phyloP scores from a whole-genome alignment of 2,797 vertebrate genomes.

The Novumbra hubbsi region DNA sequence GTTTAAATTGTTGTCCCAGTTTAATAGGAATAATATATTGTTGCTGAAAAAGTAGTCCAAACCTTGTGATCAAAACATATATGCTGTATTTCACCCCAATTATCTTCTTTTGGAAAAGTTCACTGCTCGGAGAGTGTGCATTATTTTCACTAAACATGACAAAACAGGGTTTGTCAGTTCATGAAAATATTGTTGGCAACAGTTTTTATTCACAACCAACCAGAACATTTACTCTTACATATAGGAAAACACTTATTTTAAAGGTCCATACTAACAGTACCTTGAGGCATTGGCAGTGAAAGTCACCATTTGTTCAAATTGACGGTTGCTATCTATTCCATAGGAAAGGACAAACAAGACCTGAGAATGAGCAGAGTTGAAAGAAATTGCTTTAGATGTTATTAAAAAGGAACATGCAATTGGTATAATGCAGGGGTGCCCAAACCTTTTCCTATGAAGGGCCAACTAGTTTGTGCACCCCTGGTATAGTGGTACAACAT shows the following conservation, averaged over 20 bases:
- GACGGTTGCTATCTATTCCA: conserved; percentile 63
- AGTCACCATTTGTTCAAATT: conserved; percentile 60
- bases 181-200: not conserved
- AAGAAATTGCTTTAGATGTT: too few relatives aligned
- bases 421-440: too few relatives aligned
- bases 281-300: conserved; percentile 75
- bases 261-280: conserved; percentile 48
- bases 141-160: conserved; percentile 68
- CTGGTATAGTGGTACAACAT: too few relatives aligned
- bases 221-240: too few relatives aligned
- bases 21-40: not conserved
- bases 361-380: conserved; percentile 54
- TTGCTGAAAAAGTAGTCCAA: conserved; percentile 20
- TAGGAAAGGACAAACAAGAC: conserved; percentile 71
- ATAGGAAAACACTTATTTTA: too few relatives aligned
- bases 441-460: too few relatives aligned
- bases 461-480: too few relatives aligned
- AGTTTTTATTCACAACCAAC: not conserved
- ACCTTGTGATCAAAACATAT: conserved; percentile 68
- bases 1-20: too few relatives aligned
- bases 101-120: conserved; percentile 45
- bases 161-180: not conserved
- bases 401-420: too few relatives aligned
- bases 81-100: conserved; percentile 79
- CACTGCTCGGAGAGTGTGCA: conserved; percentile 32